Conservation (phyloP, 2,888 invertebrate genomes). For the Limenitis camilla region DNA sequence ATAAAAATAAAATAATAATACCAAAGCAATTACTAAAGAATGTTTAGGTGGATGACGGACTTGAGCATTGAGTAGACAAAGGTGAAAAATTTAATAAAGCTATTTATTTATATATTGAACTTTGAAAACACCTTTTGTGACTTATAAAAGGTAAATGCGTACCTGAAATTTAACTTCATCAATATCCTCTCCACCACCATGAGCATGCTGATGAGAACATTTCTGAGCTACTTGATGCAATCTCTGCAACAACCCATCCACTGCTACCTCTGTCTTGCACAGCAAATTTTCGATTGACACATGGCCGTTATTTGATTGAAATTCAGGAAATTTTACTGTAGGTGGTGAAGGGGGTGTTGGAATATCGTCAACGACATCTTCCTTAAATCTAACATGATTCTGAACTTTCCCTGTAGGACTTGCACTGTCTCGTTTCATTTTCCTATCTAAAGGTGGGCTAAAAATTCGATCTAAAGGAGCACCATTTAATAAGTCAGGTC, state of each 20-base stretch:
- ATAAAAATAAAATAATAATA: too few relatives aligned
- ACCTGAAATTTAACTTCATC: conserved; percentile 86
- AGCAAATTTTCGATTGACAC: conserved; percentile 76
- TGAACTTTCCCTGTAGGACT: conserved; percentile 56
- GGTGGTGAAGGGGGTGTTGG: conserved; percentile 68
- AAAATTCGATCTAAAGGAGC: conserved; percentile 58
- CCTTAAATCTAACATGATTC: conserved; percentile 67
- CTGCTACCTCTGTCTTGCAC: conserved; percentile 80
- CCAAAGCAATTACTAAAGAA: too few relatives aligned
- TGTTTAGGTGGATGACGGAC: too few relatives aligned
- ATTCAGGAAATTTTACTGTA: conserved; percentile 54
- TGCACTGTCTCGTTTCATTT: conserved; percentile 46
- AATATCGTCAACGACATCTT: conserved; percentile 60
- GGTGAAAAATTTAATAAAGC: too few relatives aligned
- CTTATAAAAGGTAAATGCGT: conserved; percentile 1
- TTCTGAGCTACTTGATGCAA: conserved; percentile 82
- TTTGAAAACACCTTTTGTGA: neutral
- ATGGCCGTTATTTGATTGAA: conserved; percentile 69
- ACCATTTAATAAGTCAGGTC: conserved; percentile 61
- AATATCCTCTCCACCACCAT: conserved; percentile 83
- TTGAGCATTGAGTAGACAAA: conserved; percentile 81
- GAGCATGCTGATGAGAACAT: conserved; percentile 82
- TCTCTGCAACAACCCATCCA: conserved; percentile 78
- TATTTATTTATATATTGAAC: neutral
- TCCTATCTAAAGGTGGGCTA: conserved; percentile 58